Base-by-base conservation (phyloP, 2,888 invertebrate species). In the Ormyrus pomaceus region DNA sequence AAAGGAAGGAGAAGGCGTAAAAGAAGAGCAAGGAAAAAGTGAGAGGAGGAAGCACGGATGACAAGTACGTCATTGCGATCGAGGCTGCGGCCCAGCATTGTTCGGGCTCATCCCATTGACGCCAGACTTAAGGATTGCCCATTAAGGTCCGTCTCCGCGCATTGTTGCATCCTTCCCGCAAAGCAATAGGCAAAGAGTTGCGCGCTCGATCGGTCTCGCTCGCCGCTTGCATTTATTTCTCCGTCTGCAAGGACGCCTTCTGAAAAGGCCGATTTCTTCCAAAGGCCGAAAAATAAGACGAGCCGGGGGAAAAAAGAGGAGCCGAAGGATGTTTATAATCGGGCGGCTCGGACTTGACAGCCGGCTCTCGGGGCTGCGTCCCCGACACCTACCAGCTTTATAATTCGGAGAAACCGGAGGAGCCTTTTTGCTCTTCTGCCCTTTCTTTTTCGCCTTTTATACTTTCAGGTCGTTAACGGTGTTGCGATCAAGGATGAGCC, bases 91-190 rank as follows among this genome's bases (percentile, higher is more conserved):
- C 66, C 19, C 58, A 11, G 82, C 83, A 86, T 86, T 85, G 85
- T 86, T 62, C 66, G 51, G 51, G 19, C 59, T 61, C 66, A n/a
- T 69, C 53, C n/a, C 34, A 78, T 85, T 79, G n/a, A 56, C 34
- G 55, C 51, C 51, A 48, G 51, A 68, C 48, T 34, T 46, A 46
- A 10, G n/a, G 77, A 73, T 80, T 81, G 83, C 81, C 84, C 87
- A 87, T 88, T 88, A 89, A 84, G 88, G 86, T 87, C 87, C 86
- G 80, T 58, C 61, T 51, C 58, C 56, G n/a, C 34, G 9, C 55
- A 19, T 46, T 46, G 10, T 34, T 19, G 62, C 64, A 65, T 19
- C 61, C 50, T 55, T 58, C 50, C 64, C 0, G 13, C 51, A 7
- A 13, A 19, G 59, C 34, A 4, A 34, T 4, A 34, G 34, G 34